Evolutionary conservation across 2,113 vertebrate genomes (phyloP).

Genomic region (Rhinoderma darwinii): DNA sequence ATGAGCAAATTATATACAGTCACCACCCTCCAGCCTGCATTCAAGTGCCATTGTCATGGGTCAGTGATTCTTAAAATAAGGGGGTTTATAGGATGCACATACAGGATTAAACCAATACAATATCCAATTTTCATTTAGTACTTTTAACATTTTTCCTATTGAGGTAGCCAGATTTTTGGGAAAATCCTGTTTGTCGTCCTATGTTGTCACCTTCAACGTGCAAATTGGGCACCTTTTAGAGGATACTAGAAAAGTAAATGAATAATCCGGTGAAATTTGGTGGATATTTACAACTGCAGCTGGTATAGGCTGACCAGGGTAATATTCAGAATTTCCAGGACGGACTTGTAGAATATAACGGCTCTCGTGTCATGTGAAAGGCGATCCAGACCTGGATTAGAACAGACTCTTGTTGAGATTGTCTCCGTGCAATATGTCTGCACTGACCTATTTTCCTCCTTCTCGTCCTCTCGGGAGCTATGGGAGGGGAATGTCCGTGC

Average conservation of each 20-base stretch:
- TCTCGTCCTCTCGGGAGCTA: constrained; percentile 41
- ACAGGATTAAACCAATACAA: not conserved
- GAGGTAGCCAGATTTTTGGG: too few species aligned
- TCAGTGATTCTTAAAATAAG: not conserved
- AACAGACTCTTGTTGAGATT: constrained; percentile 56
- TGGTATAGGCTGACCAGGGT: not conserved
- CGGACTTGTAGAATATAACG: constrained; percentile 26
- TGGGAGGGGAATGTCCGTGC: constrained; percentile 50
- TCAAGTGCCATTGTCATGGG: not conserved
- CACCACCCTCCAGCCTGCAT: not conserved
- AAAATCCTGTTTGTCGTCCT: not conserved
- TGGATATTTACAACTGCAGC: not conserved
- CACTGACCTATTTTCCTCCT: constrained; percentile 57
- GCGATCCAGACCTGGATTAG: constrained; percentile 48
- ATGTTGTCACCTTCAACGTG: not conserved
- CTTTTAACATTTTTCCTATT: too few species aligned
- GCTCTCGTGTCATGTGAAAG: constrained; percentile 53
- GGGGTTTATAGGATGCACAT: not conserved
- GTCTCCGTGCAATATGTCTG: constrained; percentile 55
- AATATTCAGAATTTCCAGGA: not conserved
- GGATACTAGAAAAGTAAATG: not conserved
- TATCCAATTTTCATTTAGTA: too few species aligned
- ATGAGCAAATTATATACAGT: not conserved
- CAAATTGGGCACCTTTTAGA: not conserved
- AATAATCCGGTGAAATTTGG: not conserved